Conservation (phyloP, 2,888 invertebrate species). For the Ormyrus nitidulus region DNA sequence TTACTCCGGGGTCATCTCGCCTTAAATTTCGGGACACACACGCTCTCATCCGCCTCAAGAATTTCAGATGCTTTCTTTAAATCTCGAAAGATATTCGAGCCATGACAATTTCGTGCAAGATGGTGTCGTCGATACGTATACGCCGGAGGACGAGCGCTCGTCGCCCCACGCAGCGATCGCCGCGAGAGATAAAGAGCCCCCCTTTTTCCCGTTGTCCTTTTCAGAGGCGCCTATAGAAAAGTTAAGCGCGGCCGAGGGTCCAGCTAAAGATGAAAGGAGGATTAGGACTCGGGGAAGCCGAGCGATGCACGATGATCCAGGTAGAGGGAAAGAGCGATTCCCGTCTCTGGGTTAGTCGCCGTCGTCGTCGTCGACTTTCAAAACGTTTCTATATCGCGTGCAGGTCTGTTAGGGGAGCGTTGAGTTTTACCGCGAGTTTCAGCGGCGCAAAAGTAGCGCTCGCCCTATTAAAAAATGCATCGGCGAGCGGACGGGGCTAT, state of each 20-base stretch:
- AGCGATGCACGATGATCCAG: constrained; percentile 10
- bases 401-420: no score
- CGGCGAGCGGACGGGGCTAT: background rate
- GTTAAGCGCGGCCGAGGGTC: constrained; percentile 4
- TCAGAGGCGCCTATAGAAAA: constrained; percentile 9
- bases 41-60: background rate
- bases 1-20: background rate
- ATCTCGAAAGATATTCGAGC: constrained; percentile 19
- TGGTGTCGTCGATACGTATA: constrained; percentile 40
- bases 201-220: constrained; percentile 18
- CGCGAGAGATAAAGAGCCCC: constrained; percentile 24
- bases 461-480: constrained; percentile 17
- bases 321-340: background rate
- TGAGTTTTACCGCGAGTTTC: background rate
- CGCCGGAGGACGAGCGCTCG: constrained; percentile 16
- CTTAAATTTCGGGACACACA: background rate
- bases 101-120: constrained; percentile 1
- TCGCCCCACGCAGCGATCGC: constrained; percentile 15
- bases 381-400: no score
- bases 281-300: constrained; percentile 13
- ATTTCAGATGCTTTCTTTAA: background rate
- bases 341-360: no score
- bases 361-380: no score
- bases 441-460: background rate
- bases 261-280: constrained; percentile 30